These are phyloP conservation scores for Myopa tessellatipennis DNA, from an alignment of 2,888 invertebrate genomes.

Conservation along the genomic window DNA sequence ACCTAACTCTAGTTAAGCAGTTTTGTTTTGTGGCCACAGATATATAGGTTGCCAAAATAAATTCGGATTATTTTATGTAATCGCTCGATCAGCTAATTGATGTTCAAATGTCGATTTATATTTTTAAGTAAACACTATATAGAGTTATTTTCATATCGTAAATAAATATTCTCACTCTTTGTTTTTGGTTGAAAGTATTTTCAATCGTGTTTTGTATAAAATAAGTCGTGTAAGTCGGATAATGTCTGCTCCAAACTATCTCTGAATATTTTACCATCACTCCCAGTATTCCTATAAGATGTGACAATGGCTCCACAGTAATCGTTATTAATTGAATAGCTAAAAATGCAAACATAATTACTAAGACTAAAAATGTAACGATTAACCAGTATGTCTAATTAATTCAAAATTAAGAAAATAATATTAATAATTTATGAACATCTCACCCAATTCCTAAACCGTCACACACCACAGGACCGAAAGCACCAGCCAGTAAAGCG, in stretches of 20 bases:
- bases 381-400: neutral
- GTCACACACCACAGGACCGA: slow-evolving; percentile 91
- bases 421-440: neutral
- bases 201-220: no score
- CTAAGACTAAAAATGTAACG: neutral
- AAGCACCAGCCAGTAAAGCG: slow-evolving; percentile 88
- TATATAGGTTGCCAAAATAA: no score
- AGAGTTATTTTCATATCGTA: no score
- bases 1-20: no score
- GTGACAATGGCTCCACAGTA: slow-evolving; percentile 86
- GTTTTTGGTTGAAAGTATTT: no score
- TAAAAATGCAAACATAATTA: slow-evolving; percentile 69
- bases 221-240: slow-evolving; percentile 72
- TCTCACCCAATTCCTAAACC: slow-evolving; percentile 92
- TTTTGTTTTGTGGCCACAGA: no score
- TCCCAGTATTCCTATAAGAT: slow-evolving; percentile 78
- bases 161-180: no score
- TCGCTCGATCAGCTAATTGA: no score
- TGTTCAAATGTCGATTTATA: no score
- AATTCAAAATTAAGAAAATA: slow-evolving; percentile 1
- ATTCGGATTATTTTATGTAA: no score
- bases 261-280: slow-evolving; percentile 80
- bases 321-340: slow-evolving; percentile 88
- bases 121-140: no score
- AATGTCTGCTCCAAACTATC: slow-evolving; percentile 79